A percentile compares a stretch with the other conserved stretches of the same genome.
These are phyloP conservation scores for Halictus rubicundus DNA, from an alignment of 1,140 invertebrate genomes.

Conservation along the genomic window DNA sequence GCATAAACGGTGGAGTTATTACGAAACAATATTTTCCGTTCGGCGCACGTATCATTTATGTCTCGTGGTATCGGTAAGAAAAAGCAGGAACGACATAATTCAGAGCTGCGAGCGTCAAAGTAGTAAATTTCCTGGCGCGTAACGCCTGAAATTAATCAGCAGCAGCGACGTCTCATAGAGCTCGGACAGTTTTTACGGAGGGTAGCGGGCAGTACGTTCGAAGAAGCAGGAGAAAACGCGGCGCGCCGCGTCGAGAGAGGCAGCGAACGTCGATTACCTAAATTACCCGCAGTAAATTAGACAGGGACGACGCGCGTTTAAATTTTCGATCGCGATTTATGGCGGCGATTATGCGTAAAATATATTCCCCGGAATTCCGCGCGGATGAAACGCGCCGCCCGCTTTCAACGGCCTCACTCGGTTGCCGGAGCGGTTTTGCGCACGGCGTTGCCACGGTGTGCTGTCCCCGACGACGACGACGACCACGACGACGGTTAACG, in stretches of 20 bases:
- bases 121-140: too few relatives aligned
- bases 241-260: background rate
- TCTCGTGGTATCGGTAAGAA: too few relatives aligned
- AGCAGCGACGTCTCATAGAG: background rate
- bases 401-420: background rate
- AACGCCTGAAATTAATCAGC: background rate
- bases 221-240: slow-evolving; percentile 1
- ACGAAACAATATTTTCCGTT: too few relatives aligned
- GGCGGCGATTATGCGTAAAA: slow-evolving; percentile 5
- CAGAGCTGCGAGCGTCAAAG: too few relatives aligned
- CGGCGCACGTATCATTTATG: too few relatives aligned
- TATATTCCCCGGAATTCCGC: background rate
- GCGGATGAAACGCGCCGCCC: slow-evolving; percentile 27
- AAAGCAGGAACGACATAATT: too few relatives aligned
- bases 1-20: too few relatives aligned
- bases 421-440: background rate
- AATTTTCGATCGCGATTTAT: slow-evolving; percentile 36
- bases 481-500: too few relatives aligned
- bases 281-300: slow-evolving; percentile 24
- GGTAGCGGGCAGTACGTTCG: background rate
- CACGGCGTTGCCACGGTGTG: too few relatives aligned
- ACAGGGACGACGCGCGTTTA: slow-evolving; percentile 7
- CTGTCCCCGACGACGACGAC: background rate
- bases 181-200: background rate
- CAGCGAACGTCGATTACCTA: slow-evolving; percentile 1